A percentile compares a stretch with the other conserved stretches of the same genome.
Evolutionary conservation across 2,113 vertebrate genomes (phyloP).

Genomic region (Eulacestoma nigropectus): DNA sequence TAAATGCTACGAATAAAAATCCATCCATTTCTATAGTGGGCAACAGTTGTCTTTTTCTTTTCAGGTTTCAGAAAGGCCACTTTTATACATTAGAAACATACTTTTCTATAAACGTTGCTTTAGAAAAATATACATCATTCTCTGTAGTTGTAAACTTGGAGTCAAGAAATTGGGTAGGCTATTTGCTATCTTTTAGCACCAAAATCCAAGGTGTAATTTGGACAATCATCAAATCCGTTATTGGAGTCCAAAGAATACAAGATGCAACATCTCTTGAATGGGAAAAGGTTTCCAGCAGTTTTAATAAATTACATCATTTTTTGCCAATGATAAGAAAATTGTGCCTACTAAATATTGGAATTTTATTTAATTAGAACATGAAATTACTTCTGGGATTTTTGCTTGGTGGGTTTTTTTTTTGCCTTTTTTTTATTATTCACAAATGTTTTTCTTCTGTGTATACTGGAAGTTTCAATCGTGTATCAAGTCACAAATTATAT

Average conservation of each 20-base stretch:
- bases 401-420: background rate
- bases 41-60: background rate
- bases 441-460: background rate
- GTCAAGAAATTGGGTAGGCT: background rate
- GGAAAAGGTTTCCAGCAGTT: background rate
- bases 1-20: background rate
- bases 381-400: background rate
- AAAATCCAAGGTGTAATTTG: background rate
- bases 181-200: background rate
- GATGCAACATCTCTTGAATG: background rate
- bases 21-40: background rate
- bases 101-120: background rate
- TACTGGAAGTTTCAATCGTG: background rate
- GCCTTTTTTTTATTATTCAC: background rate
- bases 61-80: conserved; percentile 10
- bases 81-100: background rate
- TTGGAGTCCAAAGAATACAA: background rate
- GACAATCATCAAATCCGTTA: background rate
- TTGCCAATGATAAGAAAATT: background rate
- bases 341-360: background rate
- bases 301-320: background rate
- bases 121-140: background rate
- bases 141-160: background rate
- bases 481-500: background rate
- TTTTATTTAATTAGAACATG: background rate